Conservation (phyloP, 2,797 vertebrate genomes). For the Novumbra hubbsi region DNA sequence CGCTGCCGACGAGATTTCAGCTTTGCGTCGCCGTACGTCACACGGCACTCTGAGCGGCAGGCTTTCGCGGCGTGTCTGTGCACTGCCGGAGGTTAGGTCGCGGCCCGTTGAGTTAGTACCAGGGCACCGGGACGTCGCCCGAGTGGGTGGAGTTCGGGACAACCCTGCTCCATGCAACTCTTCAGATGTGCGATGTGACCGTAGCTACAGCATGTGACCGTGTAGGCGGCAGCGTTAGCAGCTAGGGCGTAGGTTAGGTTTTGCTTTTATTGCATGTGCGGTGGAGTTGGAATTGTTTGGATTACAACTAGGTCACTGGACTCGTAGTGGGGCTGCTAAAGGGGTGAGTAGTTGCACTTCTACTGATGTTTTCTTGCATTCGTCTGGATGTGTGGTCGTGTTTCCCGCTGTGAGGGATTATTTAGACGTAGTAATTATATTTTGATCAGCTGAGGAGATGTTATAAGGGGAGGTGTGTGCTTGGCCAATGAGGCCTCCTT, state of each 20-base stretch:
- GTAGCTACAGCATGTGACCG: not conserved
- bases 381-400: not conserved
- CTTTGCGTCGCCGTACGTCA: slow-evolving; percentile 38
- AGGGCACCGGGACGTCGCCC: not conserved
- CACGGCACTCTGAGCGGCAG: not conserved
- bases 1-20: slow-evolving; percentile 48
- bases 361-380: not conserved
- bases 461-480: not conserved
- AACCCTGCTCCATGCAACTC: not conserved
- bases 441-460: not conserved
- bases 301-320: slow-evolving; percentile 27
- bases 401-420: not conserved
- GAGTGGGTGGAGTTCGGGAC: not conserved
- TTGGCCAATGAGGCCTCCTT: not conserved
- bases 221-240: not conserved
- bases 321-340: slow-evolving; percentile 6
- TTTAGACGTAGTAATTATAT: not conserved
- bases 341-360: slow-evolving; percentile 54
- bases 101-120: not conserved
- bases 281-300: not conserved
- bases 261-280: too few relatives aligned
- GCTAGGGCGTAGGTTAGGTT: not conserved
- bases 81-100: not conserved
- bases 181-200: not conserved
- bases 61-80: not conserved